Base-by-base conservation (phyloP, 1,140 invertebrate species). In the Nymphalis io region DNA sequence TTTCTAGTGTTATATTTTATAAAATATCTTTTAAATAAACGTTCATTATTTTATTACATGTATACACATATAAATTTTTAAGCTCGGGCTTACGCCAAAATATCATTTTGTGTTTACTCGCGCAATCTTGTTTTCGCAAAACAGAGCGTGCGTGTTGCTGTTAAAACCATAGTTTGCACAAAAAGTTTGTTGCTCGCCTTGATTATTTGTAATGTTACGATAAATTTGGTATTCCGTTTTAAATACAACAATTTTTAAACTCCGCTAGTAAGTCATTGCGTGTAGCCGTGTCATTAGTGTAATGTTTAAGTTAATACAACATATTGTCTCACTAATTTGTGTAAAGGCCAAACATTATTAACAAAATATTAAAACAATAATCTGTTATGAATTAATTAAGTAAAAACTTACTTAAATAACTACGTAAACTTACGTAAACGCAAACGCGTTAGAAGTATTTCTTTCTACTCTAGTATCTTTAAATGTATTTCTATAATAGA, bases 121-220 rank as follows among this genome's bases (percentile, higher is more conserved):
- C n/a, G 46, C 46, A 51, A 51, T 20, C 46, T 33, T 20, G 46
- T 51, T 51, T 51, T 18, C 46, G 46, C 18, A 51, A 18, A 11
- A 20, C 18, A 51, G 46, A 18, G 46, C 46, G 46, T 51, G n/a
- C 44, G 40, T 13, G 40, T 42, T 42, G 8, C 8, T 51, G 18
- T 13, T 51, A 51, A 51, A 51, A 51, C 12, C n/a, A n/a, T 18
- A 20, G 20, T 51, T 51, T 51, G 6, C 46, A 21, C 46, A 20
- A 20, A 51, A 15, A n/a, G n/a, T 18, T 18, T 18, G 12, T n/a
- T 20, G 16, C 11, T 21, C 20, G n/a, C 8, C 10, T 11, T 51
- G 11, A 16, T 51, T 12, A 51, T 16, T 46, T 6, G 18, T 51
- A 10, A 48, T 16, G 11, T 51, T 51, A 12, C 16, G 16, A 16